phyloP scores from a whole-genome alignment of 2,888 invertebrate species.

The Eristalinus aeneus region DNA sequence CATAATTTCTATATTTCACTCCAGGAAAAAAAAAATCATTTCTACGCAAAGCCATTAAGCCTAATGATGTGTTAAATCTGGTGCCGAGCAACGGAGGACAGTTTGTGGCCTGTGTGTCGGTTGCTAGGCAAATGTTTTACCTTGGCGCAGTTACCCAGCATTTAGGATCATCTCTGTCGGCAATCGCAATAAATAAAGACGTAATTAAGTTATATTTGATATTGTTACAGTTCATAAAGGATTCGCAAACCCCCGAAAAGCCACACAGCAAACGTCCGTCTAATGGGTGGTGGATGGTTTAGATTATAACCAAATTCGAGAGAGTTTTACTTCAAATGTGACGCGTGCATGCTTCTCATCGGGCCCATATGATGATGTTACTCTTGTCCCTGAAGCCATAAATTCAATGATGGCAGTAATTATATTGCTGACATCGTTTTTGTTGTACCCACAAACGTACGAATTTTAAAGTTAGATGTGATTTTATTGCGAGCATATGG shows the following conservation, averaged over 20 bases:
- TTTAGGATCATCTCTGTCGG: slow-evolving; percentile 32
- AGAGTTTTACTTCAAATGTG: not conserved
- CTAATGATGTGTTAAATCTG: slow-evolving; percentile 9
- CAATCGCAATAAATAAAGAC: slow-evolving; percentile 29
- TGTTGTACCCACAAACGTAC: not conserved
- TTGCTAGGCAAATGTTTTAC: slow-evolving; percentile 1
- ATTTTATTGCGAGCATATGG: not conserved
- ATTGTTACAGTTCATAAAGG: slow-evolving; percentile 42
- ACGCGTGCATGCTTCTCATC: not conserved
- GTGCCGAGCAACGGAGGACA: not conserved
- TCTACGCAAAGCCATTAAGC: slow-evolving; percentile 17
- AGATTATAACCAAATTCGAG: not conserved
- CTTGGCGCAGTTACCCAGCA: not conserved
- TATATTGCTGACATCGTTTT: slow-evolving; percentile 1
- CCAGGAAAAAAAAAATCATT: slow-evolving; percentile 1
- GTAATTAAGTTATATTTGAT: slow-evolving; percentile 47
- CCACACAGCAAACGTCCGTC: not conserved
- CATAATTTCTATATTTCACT: slow-evolving; percentile 15
- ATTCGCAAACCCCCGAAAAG: not conserved
- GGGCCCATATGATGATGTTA: not conserved
- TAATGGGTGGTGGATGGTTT: not conserved
- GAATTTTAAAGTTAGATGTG: not conserved
- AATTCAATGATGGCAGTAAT: slow-evolving; percentile 27
- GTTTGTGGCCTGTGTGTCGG: not conserved
- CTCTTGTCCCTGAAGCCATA: not conserved